A percentile compares a stretch with the other conserved stretches of the same genome.
phyloP scores from a whole-genome alignment of 2,113 vertebrate genomes.

The Malurus alboscapulatus region DNA sequence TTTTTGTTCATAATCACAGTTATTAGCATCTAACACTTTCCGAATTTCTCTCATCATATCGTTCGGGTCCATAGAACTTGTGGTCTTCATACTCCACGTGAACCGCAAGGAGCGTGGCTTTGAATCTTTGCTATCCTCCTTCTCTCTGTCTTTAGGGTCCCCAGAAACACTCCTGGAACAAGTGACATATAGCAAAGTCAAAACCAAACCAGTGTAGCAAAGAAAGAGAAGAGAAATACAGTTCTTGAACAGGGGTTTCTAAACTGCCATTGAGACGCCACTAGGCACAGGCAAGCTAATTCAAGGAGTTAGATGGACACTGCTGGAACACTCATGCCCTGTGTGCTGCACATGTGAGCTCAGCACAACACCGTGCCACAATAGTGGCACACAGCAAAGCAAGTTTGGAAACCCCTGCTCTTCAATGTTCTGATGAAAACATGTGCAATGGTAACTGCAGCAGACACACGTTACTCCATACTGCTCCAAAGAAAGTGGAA shows the following conservation, averaged over 20 bases:
- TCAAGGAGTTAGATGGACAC: neutral
- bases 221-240: neutral
- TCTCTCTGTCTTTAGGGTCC: conserved; percentile 83
- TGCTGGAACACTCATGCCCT: neutral
- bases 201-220: neutral
- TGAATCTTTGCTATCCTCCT: conserved; percentile 89
- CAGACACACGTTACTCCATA: neutral
- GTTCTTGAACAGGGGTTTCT: conserved; percentile 36
- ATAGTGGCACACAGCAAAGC: neutral
- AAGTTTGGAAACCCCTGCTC: conserved; percentile 52
- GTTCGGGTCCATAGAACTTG: conserved; percentile 94
- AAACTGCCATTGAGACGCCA: neutral
- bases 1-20: conserved; percentile 96
- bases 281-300: neutral
- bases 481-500: neutral
- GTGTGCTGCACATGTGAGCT: fast-evolving
- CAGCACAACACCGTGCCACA: neutral
- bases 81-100: conserved; percentile 99
- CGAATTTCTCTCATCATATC: conserved; percentile 99
- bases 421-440: neutral
- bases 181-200: neutral
- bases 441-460: conserved; percentile 8
- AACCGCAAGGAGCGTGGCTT: conserved; percentile 95
- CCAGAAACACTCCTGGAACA: conserved; percentile 83
- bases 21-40: conserved; percentile 95